Base-by-base conservation (phyloP, 2,888 invertebrate species). In the Bugulina stolonifera region DNA sequence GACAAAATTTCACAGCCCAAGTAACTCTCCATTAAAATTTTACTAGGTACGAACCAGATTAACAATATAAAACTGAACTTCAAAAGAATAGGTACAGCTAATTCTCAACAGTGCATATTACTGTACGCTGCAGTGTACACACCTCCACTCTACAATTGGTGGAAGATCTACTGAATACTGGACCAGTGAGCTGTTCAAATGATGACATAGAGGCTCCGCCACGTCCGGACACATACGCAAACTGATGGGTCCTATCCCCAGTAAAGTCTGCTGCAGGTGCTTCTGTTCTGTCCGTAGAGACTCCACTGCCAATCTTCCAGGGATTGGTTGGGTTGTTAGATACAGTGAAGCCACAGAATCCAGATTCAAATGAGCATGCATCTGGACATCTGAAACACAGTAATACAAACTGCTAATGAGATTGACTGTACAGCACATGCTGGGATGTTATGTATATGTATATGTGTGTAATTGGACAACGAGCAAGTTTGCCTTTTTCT, bases 111-210 rank as follows among this genome's bases (percentile, higher is more conserved):
- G n/a, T n/a, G n/a, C n/a, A n/a, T n/a, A n/a, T n/a, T n/a, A n/a
- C n/a, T n/a, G n/a, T n/a, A n/a, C n/a, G n/a, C n/a, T n/a, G n/a
- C n/a, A n/a, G n/a, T 43, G 43, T 14, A 32, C 64, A 29, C 25
- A 81, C 81, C 72, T 77, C 76, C 3, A 81, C 70, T 32, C 76
- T 76, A 73, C 81, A 81, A 64, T 78, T 76, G 5, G 78, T 73
- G 64, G 75, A 77, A n/a, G 79, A 75, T 1, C 76, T 74, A 34
- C 74, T 77, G 58, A 76, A 77, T 1, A 54, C 74, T 23, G 78
- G 77, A 75, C 80, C 79, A 18, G 71, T 57, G 5, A 81, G 54
- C 25, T 74, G 73, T n/a, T 79, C 81, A 3, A 72, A 58, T 43
- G 76, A 75, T 0, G 76, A 75, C 27, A 54, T 58, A 10, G 77